phyloP scores from a whole-genome alignment of 2,797 vertebrate genomes.

The Tenualosa ilisha region DNA sequence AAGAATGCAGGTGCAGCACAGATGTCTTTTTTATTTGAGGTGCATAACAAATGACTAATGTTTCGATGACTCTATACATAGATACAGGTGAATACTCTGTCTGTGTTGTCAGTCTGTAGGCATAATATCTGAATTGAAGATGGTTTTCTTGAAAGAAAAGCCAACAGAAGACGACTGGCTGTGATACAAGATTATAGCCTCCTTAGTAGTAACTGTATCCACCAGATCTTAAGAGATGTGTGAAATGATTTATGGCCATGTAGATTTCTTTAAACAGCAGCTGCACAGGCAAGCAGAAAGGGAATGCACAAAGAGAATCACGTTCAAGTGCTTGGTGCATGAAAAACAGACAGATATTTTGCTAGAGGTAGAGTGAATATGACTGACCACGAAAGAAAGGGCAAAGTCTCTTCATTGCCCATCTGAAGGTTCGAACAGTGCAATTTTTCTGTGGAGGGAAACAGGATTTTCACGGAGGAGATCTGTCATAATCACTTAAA shows the following conservation, averaged over 20 bases:
- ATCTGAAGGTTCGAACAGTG: conserved; percentile 29
- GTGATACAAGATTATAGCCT: not conserved
- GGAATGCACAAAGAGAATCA: not conserved
- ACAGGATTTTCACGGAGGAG: conserved; percentile 29
- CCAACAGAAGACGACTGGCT: not conserved
- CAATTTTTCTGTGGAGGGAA: conserved; percentile 39
- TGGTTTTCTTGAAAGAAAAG: too few relatives aligned
- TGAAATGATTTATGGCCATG: not conserved
- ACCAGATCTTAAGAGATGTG: not conserved
- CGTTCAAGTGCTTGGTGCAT: not conserved
- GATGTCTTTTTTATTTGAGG: too few relatives aligned
- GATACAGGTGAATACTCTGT: not conserved
- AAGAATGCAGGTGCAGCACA: too few relatives aligned
- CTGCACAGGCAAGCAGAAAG: not conserved
- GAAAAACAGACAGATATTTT: not conserved
- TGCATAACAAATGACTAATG: too few relatives aligned
- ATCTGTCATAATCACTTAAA: conserved; percentile 40
- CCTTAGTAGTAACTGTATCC: not conserved
- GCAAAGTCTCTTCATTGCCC: conserved; percentile 24
- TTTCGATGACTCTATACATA: too few relatives aligned
- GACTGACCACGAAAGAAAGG: conserved; percentile 1
- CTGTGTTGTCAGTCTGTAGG: not conserved
- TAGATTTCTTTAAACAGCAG: not conserved
- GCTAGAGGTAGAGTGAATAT: not conserved
- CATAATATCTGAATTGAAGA: not conserved